These are phyloP conservation scores for Loris lydekkerianus DNA, from an alignment of 2,797 vertebrate species.

Conservation along the genomic window DNA sequence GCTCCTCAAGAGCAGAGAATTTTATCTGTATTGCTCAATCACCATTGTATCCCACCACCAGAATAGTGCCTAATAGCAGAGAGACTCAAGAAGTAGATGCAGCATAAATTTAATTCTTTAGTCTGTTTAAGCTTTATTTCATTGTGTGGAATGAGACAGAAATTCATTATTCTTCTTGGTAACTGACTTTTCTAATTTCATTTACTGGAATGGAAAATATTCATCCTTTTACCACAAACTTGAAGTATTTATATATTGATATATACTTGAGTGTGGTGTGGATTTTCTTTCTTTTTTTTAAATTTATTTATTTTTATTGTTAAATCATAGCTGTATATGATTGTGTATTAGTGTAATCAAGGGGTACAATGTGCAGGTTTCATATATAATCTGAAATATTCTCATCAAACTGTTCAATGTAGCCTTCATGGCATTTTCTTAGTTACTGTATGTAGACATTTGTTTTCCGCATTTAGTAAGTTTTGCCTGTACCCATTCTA, in stretches of 20 bases:
- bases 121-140: constrained; percentile 12
- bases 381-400: too few species aligned
- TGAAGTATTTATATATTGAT: neutral
- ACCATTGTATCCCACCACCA: neutral
- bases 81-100: neutral
- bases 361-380: too few species aligned
- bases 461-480: too few species aligned
- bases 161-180: constrained; percentile 30
- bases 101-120: neutral
- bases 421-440: too few species aligned
- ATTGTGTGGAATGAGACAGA: neutral
- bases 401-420: too few species aligned
- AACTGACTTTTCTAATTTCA: constrained; percentile 12
- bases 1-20: neutral
- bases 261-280: neutral
- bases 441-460: too few species aligned
- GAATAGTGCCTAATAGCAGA: neutral
- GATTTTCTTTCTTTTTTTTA: neutral
- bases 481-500: too few species aligned
- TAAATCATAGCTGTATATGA: too few species aligned
- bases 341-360: too few species aligned
- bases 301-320: too few species aligned
- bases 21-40: neutral
- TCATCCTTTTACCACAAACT: neutral
- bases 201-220: neutral